A percentile compares a stretch with the other conserved stretches of the same genome.
These are phyloP conservation scores for Argynnis bischoffii DNA, from an alignment of 2,888 invertebrate species.

Conservation along the genomic window DNA sequence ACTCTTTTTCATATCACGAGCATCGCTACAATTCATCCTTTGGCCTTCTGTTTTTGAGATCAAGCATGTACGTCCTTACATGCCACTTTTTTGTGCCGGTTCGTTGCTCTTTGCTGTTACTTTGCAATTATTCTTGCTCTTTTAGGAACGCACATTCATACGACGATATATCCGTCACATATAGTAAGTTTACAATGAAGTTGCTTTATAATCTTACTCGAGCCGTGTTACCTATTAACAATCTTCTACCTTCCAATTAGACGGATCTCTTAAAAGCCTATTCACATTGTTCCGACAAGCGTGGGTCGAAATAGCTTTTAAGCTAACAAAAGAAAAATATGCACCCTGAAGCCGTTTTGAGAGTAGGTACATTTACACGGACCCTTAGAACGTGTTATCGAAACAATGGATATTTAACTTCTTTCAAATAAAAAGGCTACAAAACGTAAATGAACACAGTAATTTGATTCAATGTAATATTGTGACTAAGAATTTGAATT, in stretches of 20 bases:
- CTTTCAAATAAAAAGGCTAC: slow-evolving; percentile 26
- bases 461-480: background rate
- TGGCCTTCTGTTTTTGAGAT: slow-evolving; percentile 32
- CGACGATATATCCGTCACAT: slow-evolving; percentile 10
- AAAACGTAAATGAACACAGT: slow-evolving; percentile 12
- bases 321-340: slow-evolving; percentile 56
- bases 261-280: slow-evolving; percentile 33
- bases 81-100: slow-evolving; percentile 45
- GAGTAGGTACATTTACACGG: slow-evolving; percentile 45
- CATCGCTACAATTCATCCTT: slow-evolving; percentile 36
- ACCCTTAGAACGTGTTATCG: slow-evolving; percentile 53
- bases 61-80: slow-evolving; percentile 39
- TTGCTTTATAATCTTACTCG: slow-evolving; percentile 1
- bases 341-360: slow-evolving; percentile 50
- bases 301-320: slow-evolving; percentile 50
- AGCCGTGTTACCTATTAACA: slow-evolving; percentile 21
- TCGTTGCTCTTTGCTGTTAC: slow-evolving; percentile 40
- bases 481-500: background rate
- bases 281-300: slow-evolving; percentile 40
- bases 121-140: slow-evolving; percentile 27
- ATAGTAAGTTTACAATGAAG: background rate
- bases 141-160: slow-evolving; percentile 21
- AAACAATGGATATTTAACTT: slow-evolving; percentile 53
- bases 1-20: background rate
- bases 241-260: slow-evolving; percentile 32